These are phyloP conservation scores for Aurelia aurita complex sp. Pacific DNA, from an alignment of 30 jellyfish, hydroid and myxozoan species.

Conservation along the genomic window DNA sequence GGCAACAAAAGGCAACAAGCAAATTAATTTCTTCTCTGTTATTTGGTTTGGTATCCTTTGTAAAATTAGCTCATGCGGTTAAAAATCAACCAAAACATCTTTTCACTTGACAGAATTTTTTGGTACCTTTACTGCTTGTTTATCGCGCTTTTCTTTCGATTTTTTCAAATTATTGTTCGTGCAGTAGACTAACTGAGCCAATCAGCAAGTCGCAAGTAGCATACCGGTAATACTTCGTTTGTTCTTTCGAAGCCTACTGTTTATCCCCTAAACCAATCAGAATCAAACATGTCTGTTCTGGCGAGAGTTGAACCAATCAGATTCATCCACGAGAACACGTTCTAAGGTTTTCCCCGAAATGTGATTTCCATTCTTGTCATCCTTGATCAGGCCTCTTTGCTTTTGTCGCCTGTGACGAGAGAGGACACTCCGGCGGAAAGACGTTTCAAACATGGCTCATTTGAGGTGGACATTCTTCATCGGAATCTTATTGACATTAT, in stretches of 20 bases:
- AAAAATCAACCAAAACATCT: too few relatives aligned
- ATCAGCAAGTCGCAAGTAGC: conserved; percentile 45
- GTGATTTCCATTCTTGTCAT: neutral
- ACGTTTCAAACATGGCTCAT: conserved; percentile 29
- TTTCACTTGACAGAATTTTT: too few relatives aligned
- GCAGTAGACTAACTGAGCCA: conserved; percentile 20
- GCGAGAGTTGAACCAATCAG: conserved; percentile 30
- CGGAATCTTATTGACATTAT: conserved; percentile 19
- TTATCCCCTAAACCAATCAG: conserved; percentile 25
- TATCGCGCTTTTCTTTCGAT: too few relatives aligned
- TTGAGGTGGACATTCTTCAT: conserved; percentile 48
- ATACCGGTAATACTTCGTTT: neutral
- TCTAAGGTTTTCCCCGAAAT: conserved; percentile 59
- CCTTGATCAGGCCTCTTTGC: conserved; percentile 16
- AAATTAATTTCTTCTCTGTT: too few relatives aligned
- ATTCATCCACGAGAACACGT: conserved; percentile 62
- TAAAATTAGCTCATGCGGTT: too few relatives aligned
- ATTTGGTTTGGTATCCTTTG: too few relatives aligned
- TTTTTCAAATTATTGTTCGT: neutral
- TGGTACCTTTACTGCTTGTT: too few relatives aligned
- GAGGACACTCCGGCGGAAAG: neutral
- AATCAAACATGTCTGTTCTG: conserved; percentile 34
- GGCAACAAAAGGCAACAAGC: too few relatives aligned
- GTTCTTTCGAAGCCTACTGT: neutral
- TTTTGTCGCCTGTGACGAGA: neutral